phyloP scores from a whole-genome alignment of 2,888 invertebrate species.

The Noctua fimbriata region DNA sequence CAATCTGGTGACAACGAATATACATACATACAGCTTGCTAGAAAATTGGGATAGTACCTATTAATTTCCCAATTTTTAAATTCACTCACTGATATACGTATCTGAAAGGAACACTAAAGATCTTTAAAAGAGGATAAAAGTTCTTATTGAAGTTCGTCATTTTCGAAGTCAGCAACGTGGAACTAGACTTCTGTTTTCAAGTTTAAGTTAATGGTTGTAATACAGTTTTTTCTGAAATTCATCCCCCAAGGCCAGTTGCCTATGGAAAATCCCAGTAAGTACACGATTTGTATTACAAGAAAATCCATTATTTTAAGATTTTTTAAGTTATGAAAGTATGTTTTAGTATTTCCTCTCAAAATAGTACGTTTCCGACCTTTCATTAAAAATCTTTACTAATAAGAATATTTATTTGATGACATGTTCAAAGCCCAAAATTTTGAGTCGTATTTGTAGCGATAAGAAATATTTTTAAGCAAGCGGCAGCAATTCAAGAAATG shows the following conservation, averaged over 20 bases:
- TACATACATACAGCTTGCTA: background rate
- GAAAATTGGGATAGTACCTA: background rate
- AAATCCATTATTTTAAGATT: background rate
- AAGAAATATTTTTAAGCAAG: constrained; percentile 6
- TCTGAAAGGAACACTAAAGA: background rate
- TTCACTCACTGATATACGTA: background rate
- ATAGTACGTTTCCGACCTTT: background rate
- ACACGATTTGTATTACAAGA: background rate
- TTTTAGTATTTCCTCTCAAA: background rate
- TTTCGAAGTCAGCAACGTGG: background rate
- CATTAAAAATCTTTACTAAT: background rate
- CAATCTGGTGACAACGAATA: background rate
- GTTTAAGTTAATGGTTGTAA: background rate
- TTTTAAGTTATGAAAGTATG: background rate
- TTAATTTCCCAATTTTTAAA: background rate
- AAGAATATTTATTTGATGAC: background rate
- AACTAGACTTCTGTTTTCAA: background rate
- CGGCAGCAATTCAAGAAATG: constrained; percentile 13
- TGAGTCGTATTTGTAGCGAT: background rate
- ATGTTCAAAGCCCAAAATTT: background rate
- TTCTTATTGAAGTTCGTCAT: background rate
- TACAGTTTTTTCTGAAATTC: background rate
- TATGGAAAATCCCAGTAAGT: background rate
- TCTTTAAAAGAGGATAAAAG: background rate
- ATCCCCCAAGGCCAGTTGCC: background rate